Base-by-base conservation (phyloP, 1,140 invertebrate species). In the Marisa cornuarietis region DNA sequence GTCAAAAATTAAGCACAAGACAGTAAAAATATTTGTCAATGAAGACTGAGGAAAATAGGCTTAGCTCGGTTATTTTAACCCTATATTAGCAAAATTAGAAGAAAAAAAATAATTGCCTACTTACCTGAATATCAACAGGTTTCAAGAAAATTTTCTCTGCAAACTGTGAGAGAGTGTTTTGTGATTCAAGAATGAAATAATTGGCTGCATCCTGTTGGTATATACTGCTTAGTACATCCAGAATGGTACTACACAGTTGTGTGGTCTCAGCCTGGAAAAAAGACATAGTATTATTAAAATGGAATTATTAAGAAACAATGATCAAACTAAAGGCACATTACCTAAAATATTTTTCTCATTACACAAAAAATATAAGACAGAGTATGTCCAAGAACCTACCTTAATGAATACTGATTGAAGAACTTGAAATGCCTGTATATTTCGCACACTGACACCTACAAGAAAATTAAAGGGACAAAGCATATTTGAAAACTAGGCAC, bases 201-300 rank as follows among this genome's bases (percentile, higher is more conserved):
- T 99, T 99, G 24, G 97, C 96, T 90, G 97, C 96, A 90, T 99
- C 98, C 31, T 98, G 96, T 90, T 98, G 96, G 91, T 99, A 99
- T 20, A 99, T 95, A 83, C 96, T 96, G 20, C 95, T 97, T 88
- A 99, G 98, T 4, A 97, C 96, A 89, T 99, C 98, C 73, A 99
- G 92, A 82, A 99, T 96, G 0, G 96, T 95, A 86, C 94, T 95
- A 88, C 96, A 97, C 26, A 99, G 91, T 26, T 95, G 93, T 51
- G 95, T 92, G 6, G 96, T 89, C 18, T 87, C 86, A 18, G 90
- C 86, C 91, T 92, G 85, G 54, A 97, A 85, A 65, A 73, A 61
- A n/a, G 22, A 58, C 54, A 58, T 1, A 14, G 11, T 18, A 58
- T 58, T 58, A 58, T 58, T 58, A 9, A 58, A 18, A 14, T 18